Evolutionary conservation across 1,140 invertebrate genomes (phyloP), one percentile per base, ranked within the genome.

Genomic region (Cardiocondyla obscurior): DNA sequence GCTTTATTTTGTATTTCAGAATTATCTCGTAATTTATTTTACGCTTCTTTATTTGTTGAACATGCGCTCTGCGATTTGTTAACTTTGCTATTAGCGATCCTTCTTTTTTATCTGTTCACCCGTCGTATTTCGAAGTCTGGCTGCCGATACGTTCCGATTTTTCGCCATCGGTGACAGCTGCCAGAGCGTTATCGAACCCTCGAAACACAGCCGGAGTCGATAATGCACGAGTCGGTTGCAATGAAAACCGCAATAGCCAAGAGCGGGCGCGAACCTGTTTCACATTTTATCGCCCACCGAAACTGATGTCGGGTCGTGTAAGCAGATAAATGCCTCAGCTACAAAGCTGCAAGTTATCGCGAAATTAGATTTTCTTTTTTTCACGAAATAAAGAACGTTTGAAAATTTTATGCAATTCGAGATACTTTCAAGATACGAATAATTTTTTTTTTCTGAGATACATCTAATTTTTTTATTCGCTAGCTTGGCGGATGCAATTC

Each of bases 181-280:
- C 81, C 81, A 82, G 69, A 12, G 16, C 72, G 81, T 82, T 82
- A 82, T 82, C 81, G 81, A 82, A 36, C 81, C 16, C 81, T 77
- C 72, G 72, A 82, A 82, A 82, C 60, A 76, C 73, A 77, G 74
- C 81, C 36, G 42, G 81, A 82, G 55, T 77, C 70, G 81, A 82
- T 82, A 82, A 77, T 62, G 36, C 60, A 77, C 81, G 72, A 79
- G 74, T 65, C 69, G 62, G 62, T 79, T n/a, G 74, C 62, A 67
- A 55, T 79, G 74, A 79, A 79, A 79, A 79, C 74, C 74, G 62
- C 74, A 79, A 79, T 79, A 67, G 46, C 62, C 33, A 72, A n/a
- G 74, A 81, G 64, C n/a, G 62, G 64, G 77, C 36, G 74, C 33
- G 49, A 79, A 62, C n/a, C 72, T 77, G 72, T 62, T 64, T 82